Base-by-base conservation (phyloP, 2,888 invertebrate genomes). In the Noctua janthina region DNA sequence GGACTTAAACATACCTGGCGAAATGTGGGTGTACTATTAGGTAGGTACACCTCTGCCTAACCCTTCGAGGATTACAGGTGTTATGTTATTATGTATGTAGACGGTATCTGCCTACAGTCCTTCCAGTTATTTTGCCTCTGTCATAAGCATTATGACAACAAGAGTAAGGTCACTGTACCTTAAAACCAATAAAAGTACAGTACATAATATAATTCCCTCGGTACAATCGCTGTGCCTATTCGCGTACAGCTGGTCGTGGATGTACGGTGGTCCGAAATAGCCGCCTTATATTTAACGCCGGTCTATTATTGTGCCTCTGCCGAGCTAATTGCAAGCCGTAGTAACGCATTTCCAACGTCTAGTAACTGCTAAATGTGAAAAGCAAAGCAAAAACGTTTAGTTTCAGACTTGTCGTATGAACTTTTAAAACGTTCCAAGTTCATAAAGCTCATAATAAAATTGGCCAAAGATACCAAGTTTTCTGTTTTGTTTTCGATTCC, bases 321-420 rank as follows among this genome's bases (percentile, higher is more conserved):
- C 76, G 81, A 81, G 83, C 88, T 88, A 87, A 88, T 83, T 87
- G 73, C 86, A 86, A 71, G 77, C 43, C 67, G 83, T 88, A 88
- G 83, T 87, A 83, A 88, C 88, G 71, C 70, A 74, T 82, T 86
- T 86, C 86, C 79, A 66, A 79, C 72, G 66, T 46, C 75, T 79
- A 74, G 86, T 84, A 77, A 46, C 17, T 62, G 39, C 8, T n/a
- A 75, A 71, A 64, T 35, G 23, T 67, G 49, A 13, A 43, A 76
- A 51, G 29, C 15, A 46, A 29, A 15, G 15, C n/a, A 11, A 49
- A 66, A 66, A 49, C 15, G 6, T 15, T 54, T 17, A 1, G 23
- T 51, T 20, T 15, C 7, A 39, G 35, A 13, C 15, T 46, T 23
- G 46, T 67, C 11, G 20, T 39, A 5, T 39, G 66, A 39, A 20